Conservation (phyloP, 2,888 invertebrate species). For the Lycophotia porphyrea region DNA sequence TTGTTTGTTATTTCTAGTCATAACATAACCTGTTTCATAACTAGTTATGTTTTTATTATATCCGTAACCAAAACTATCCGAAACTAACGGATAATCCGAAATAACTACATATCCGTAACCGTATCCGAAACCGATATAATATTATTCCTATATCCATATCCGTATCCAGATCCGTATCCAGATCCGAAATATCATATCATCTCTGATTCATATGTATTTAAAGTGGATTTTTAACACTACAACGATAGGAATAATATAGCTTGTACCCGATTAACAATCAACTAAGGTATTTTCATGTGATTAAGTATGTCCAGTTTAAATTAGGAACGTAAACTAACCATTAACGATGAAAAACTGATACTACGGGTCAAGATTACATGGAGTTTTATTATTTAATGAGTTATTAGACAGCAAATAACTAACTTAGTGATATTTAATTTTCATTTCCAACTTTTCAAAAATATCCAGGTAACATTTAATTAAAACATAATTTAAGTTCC, state of each 20-base stretch:
- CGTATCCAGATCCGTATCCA: no score
- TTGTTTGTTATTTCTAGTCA: no score
- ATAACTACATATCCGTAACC: no score
- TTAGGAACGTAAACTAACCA: neutral
- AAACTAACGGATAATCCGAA: no score
- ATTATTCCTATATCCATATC: no score
- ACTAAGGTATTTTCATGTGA: neutral
- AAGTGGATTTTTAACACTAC: neutral
- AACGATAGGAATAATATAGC: neutral
- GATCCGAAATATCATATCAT: no score
- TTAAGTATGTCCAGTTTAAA: neutral
- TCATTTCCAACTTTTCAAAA: neutral
- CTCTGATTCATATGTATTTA: no score
- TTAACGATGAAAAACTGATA: neutral
- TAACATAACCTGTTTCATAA: no score
- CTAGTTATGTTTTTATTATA: no score
- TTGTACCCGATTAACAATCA: neutral
- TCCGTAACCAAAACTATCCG: no score
- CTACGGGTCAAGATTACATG: neutral
- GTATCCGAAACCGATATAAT: no score
- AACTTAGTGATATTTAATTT: neutral
- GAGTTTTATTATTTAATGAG: neutral
- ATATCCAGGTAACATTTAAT: slow-evolving; percentile 30
- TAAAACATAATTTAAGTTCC: slow-evolving; percentile 49
- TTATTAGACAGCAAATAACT: neutral